Percentiles rank a stretch among this genome's conserved stretches.
Conservation (phyloP, 2,113 vertebrate genomes). For the Danionella cerebrum region DNA sequence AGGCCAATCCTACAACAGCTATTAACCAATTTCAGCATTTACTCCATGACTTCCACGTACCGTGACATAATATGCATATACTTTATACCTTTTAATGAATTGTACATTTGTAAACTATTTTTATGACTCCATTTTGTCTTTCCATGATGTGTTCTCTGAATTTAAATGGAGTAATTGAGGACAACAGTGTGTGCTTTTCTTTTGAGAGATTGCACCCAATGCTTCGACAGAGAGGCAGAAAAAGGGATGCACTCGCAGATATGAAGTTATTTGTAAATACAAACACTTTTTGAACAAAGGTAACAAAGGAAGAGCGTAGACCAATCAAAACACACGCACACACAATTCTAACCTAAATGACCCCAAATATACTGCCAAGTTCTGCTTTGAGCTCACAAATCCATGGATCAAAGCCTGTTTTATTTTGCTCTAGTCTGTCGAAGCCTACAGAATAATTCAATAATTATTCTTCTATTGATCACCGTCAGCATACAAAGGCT, state of each 20-base stretch:
- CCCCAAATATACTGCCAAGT: not conserved
- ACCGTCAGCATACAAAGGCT: slow-evolving; percentile 15
- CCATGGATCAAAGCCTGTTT: slow-evolving; percentile 21
- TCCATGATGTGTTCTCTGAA: no score
- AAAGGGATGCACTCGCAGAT: not conserved
- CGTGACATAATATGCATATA: no score
- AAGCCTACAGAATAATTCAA: not conserved
- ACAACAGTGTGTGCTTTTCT: no score
- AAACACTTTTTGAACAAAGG: not conserved
- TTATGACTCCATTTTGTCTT: no score
- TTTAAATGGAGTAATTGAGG: no score
- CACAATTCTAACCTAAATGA: not conserved
- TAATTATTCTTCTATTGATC: slow-evolving; percentile 12
- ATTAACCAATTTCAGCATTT: no score
- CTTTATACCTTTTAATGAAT: no score
- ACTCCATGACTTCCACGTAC: no score
- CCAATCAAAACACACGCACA: not conserved
- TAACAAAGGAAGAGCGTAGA: not conserved
- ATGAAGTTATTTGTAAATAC: not conserved
- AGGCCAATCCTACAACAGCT: no score
- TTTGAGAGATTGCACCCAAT: no score
- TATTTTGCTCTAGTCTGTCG: not conserved
- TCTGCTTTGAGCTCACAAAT: slow-evolving; percentile 4
- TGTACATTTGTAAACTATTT: no score
- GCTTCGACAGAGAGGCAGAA: not conserved